Percentiles rank a stretch among this genome's conserved stretches.
Conservation (phyloP, 2,113 vertebrate species). For the Myotis brandtii region DNA sequence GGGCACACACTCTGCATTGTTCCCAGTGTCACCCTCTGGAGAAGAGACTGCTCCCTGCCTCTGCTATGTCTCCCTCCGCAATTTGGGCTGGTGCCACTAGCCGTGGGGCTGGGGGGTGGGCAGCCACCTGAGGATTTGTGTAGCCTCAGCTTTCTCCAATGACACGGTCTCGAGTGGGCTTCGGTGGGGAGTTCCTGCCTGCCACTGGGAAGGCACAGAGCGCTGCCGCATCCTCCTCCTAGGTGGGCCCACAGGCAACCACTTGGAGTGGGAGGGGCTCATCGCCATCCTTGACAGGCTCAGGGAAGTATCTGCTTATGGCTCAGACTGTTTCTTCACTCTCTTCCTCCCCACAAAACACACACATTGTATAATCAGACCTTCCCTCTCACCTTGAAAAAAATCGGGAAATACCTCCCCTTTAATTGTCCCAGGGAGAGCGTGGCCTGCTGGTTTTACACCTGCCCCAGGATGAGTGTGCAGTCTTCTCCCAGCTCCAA, state of each 20-base stretch:
- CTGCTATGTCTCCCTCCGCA: neutral
- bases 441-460: neutral
- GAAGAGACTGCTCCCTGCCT: neutral
- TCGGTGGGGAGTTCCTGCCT: neutral
- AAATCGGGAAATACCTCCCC: neutral
- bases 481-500: neutral
- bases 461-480: neutral
- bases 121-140: fast-evolving
- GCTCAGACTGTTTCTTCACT: neutral
- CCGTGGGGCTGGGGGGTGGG: neutral
- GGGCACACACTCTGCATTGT: neutral
- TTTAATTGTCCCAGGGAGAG: neutral
- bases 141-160: neutral
- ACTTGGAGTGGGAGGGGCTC: neutral
- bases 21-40: neutral
- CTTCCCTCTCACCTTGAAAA: neutral
- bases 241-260: neutral
- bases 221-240: conserved; percentile 23
- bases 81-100: neutral
- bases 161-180: neutral
- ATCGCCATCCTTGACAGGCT: conserved; percentile 40
- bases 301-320: neutral
- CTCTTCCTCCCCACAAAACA: neutral
- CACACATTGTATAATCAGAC: neutral
- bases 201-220: neutral